Evolutionary conservation across 2,113 vertebrate genomes (phyloP), one percentile per base, ranked within the genome.

Genomic region (Phyllostomus discolor): DNA sequence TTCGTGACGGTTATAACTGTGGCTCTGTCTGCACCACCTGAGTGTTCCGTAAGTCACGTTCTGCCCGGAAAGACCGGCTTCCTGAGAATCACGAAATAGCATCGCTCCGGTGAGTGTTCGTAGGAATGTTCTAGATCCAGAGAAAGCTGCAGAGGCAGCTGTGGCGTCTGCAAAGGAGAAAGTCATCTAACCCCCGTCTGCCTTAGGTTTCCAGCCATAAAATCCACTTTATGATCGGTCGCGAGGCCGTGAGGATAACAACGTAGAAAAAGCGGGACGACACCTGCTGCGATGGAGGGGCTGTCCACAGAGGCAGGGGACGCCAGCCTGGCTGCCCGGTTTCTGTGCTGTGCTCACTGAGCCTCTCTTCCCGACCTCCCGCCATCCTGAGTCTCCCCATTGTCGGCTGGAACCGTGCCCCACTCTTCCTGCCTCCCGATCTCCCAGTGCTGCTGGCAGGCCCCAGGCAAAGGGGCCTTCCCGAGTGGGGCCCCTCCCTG

Each of bases 211-310:
- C 22, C 31, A 52, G 12, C 33, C 26, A 24, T 8, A 43, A 9
- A 7, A 26, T 17, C 35, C 33, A 1, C 50, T n/a, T n/a, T n/a
- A n/a, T 1, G 57, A 78, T 4, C 1, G 12, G 35, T 31, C 15
- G n/a, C 2, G 10, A n/a, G 59, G 70, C 2, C 16, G n/a, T 17
- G 19, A 59, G 10, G 22, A 4, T 17, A 19, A n/a, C 0, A 59
- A 59, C 5, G 0, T 19, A 12, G 5, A 6, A 10, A 14, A 57
- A 15, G 31, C 48, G 10, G 1, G 20, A 43, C 85, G n/a, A 2
- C n/a, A 3, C 1, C 0, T n/a, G 4, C 35, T 10, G 35, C 2
- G 26, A 1, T 4, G 41, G 31, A 6, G 38, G 48, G 31, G 35
- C 57, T 4, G 9, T 9, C 6, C 4, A 10, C 28, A 5, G 7